These are phyloP conservation scores for Andinoacara biseriatus DNA, from an alignment of 2,113 vertebrate genomes.

Conservation along the genomic window DNA sequence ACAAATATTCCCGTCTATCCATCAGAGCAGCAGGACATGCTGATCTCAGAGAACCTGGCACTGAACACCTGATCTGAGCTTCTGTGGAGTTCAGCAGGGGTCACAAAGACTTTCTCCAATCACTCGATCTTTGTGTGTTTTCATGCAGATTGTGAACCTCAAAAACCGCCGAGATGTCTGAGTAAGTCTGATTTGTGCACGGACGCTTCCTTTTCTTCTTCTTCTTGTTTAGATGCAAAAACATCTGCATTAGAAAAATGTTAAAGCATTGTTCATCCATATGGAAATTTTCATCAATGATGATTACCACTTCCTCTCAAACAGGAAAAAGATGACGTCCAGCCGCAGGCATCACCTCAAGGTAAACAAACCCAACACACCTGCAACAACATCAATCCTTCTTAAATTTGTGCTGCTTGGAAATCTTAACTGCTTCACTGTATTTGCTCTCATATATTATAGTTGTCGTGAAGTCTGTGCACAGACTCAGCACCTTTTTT, in stretches of 20 bases:
- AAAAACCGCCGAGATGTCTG: conserved; percentile 63
- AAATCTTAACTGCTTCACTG: too few relatives aligned
- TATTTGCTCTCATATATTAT: too few relatives aligned
- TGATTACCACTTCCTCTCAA: neutral
- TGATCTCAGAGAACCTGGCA: conserved; percentile 49
- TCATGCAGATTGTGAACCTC: conserved; percentile 52
- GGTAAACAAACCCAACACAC: conserved; percentile 73
- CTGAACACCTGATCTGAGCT: neutral
- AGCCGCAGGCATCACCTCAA: conserved; percentile 93
- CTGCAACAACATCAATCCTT: neutral
- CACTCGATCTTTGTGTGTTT: neutral
- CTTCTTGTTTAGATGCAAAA: neutral
- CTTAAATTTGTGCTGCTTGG: neutral
- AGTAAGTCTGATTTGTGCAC: conserved; percentile 60
- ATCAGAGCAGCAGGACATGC: conserved; percentile 36
- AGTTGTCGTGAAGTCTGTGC: too few relatives aligned
- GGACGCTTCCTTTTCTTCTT: neutral
- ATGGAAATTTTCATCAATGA: neutral
- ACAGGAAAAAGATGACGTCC: conserved; percentile 87
- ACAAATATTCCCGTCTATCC: conserved; percentile 34
- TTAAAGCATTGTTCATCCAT: neutral
- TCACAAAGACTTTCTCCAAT: neutral
- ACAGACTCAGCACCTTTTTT: too few relatives aligned
- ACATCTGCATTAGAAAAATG: neutral
- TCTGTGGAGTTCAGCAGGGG: neutral